Percentiles rank a stretch among this genome's conserved stretches.
Evolutionary conservation across 2,113 vertebrate genomes (phyloP).

Genomic region (Brienomyrus brachyistius): DNA sequence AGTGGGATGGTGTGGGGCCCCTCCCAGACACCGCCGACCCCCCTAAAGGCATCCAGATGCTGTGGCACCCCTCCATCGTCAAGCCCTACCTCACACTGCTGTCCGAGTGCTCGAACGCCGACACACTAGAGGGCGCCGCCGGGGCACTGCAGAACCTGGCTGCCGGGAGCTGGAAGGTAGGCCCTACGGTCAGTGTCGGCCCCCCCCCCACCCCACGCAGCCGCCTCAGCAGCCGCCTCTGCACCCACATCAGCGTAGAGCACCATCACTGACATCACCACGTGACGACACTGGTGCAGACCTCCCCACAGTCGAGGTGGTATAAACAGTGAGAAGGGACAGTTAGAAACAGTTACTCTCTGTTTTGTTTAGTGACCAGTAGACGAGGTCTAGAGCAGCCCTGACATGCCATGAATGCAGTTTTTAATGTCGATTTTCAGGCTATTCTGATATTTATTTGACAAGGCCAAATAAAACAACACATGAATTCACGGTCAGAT

Average conservation of each 20-base stretch:
- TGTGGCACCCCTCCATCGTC: slow-evolving; percentile 95
- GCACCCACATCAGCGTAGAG: background rate
- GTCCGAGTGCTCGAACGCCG: slow-evolving; percentile 94
- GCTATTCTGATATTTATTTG: background rate
- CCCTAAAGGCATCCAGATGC: slow-evolving; percentile 95
- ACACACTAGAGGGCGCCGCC: slow-evolving; percentile 91
- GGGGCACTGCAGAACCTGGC: slow-evolving; percentile 94
- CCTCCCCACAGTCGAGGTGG: background rate
- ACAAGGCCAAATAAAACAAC: background rate
- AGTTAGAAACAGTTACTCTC: background rate
- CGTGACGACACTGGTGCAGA: background rate
- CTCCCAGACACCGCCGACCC: slow-evolving; percentile 90
- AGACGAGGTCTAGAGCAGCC: background rate
- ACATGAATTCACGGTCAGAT: background rate
- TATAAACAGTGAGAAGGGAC: background rate
- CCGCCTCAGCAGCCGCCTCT: slow-evolving; percentile 27
- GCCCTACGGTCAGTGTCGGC: slow-evolving; percentile 38
- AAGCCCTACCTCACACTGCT: slow-evolving; percentile 98
- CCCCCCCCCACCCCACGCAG: slow-evolving; percentile 21
- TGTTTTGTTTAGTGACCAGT: background rate
- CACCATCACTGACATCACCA: background rate
- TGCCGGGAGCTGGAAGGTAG: slow-evolving; percentile 96
- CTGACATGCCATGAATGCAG: background rate
- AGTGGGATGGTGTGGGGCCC: slow-evolving; percentile 95
- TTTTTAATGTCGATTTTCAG: background rate